Base-by-base conservation (phyloP, 2,113 vertebrate species). In the Mugil cephalus region DNA sequence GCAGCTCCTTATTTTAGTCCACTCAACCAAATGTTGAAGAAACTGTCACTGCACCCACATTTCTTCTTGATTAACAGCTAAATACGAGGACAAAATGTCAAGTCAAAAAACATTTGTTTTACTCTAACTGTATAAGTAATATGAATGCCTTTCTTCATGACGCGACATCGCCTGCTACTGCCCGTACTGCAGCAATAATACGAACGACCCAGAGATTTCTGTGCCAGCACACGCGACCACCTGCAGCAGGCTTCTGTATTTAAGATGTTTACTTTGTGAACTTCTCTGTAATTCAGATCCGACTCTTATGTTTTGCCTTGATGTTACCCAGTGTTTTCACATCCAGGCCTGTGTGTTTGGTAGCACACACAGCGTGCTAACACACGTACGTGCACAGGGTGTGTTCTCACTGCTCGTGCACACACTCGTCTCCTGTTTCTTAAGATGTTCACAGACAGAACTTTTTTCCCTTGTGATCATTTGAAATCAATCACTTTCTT, bases 1-100 rank as follows among this genome's bases (percentile, higher is more conserved):
- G n/a, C n/a, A n/a, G n/a, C n/a, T 39, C 34, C 74, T 42, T 36
- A 39, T 71, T 67, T 35, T 71, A 71, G 39, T 74, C 59, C 10
- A 19, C 15, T 42, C 58, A 70, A 14, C 19, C 0, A 0, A 42
- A 1, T 30, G 4, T 17, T 61, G 15, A 39, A 9, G 40, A n/a
- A 61, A 52, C 62, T 30, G 39, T 18, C 17, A 8, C 21, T 30
- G 14, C 19, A n/a, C 36, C 35, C 47, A 39, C 36, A 62, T 47
- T 69, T 81, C 14, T n/a, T 48, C 12, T 10, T 66, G 47, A 46
- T 17, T 67, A 47, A 63, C 51, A 58, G n/a, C 10, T 69, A 34
- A 53, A 42, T 47, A 21, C 15, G 3, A 18, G 13, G 42, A 8
- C 6, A 42, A 74, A 67, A 51, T 56, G 7, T 61, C 59, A 12